phyloP scores from a whole-genome alignment of 2,888 invertebrate genomes.

The Buathra laborator region DNA sequence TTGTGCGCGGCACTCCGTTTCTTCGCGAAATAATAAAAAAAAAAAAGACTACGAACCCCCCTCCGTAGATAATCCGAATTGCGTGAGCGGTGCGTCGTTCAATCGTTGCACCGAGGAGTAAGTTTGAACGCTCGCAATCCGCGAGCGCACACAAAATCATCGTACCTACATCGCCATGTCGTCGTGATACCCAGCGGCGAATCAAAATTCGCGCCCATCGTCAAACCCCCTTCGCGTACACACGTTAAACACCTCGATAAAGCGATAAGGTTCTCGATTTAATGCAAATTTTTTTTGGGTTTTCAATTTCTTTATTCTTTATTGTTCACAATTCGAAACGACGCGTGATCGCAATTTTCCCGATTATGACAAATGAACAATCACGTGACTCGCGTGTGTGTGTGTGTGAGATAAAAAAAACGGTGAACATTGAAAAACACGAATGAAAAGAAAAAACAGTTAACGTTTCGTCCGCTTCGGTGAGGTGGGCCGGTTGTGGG shows the following conservation, averaged over 20 bases:
- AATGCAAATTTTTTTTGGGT: neutral
- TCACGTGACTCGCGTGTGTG: constrained; percentile 4
- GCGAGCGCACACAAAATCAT: neutral
- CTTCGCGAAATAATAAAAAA: constrained; percentile 35
- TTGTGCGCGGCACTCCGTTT: constrained; percentile 23
- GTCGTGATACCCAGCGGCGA: constrained; percentile 27
- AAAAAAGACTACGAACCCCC: neutral
- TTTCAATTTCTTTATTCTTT: neutral
- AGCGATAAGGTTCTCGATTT: neutral
- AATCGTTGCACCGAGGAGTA: neutral
- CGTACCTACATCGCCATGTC: neutral
- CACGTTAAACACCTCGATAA: constrained; percentile 8
- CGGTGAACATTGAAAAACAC: neutral
- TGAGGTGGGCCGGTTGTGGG: neutral
- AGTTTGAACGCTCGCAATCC: neutral
- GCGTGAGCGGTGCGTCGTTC: neutral
- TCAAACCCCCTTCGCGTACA: neutral
- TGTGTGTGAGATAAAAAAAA: neutral
- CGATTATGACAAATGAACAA: constrained; percentile 8
- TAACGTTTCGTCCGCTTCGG: constrained; percentile 11
- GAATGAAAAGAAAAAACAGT: constrained; percentile 4
- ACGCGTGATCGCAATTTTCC: neutral
- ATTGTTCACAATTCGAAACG: neutral
- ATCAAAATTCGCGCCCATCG: constrained; percentile 43
- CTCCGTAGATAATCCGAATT: constrained; percentile 8